phyloP scores from a whole-genome alignment of 1,140 invertebrate genomes.

The Zaprionus kolodkinae region DNA sequence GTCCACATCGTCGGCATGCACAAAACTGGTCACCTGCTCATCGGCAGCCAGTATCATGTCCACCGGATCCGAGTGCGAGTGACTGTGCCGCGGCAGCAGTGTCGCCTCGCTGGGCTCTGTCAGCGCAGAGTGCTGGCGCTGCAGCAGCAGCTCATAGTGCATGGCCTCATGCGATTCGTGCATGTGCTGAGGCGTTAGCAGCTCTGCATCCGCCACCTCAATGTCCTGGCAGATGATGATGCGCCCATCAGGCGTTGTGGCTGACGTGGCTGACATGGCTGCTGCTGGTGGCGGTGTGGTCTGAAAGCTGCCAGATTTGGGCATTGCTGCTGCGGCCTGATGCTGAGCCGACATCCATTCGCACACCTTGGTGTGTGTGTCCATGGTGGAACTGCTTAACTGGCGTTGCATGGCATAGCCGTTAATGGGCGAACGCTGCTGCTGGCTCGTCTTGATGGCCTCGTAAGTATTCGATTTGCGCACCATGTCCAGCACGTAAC shows the following conservation, averaged over 20 bases:
- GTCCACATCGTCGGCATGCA: slow-evolving; percentile 86
- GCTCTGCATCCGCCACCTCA: slow-evolving; percentile 69
- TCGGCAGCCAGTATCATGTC: slow-evolving; percentile 84
- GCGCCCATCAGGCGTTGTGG: slow-evolving; percentile 85
- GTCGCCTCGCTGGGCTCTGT: slow-evolving; percentile 70
- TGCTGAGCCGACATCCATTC: slow-evolving; percentile 92
- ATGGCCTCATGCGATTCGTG: slow-evolving; percentile 50
- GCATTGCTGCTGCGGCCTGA: slow-evolving; percentile 83
- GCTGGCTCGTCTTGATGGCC: slow-evolving; percentile 84
- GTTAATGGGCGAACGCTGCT: slow-evolving; percentile 70
- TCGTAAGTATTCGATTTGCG: slow-evolving; percentile 86
- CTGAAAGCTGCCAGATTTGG: slow-evolving; percentile 74
- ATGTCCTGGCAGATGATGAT: slow-evolving; percentile 83
- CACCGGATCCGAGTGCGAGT: slow-evolving; percentile 90
- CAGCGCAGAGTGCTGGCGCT: slow-evolving; percentile 70
- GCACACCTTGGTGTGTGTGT: slow-evolving; percentile 92
- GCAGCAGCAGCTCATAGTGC: slow-evolving; percentile 69
- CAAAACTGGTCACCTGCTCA: slow-evolving; percentile 84
- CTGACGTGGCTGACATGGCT: slow-evolving; percentile 69
- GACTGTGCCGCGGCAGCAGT: slow-evolving; percentile 63
- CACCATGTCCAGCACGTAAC: slow-evolving; percentile 75
- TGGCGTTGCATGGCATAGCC: slow-evolving; percentile 88
- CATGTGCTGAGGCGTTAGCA: slow-evolving; percentile 72
- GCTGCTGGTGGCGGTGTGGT: slow-evolving; percentile 54
- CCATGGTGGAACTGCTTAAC: slow-evolving; percentile 91